Evolutionary conservation across 2,113 vertebrate species (phyloP).

Genomic region (Ondatra zibethicus): DNA sequence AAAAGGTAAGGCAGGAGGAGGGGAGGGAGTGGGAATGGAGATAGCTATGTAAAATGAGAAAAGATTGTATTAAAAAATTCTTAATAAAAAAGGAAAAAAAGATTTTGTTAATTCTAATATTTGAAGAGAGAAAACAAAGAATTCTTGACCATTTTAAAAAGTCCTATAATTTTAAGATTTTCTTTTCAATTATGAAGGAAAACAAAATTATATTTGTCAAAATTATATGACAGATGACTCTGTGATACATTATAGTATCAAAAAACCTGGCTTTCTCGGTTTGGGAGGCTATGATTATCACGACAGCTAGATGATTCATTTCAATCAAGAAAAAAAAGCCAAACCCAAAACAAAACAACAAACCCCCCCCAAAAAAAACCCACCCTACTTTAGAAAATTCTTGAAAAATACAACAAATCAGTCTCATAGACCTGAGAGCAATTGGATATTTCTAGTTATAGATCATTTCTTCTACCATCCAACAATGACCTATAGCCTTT

Average conservation of each 20-base stretch:
- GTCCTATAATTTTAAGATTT: constrained; percentile 20
- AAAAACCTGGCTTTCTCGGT: constrained; percentile 43
- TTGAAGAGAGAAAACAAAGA: constrained; percentile 20
- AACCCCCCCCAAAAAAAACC: fast-evolving
- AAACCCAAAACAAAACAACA: neutral
- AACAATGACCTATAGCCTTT: constrained; percentile 1
- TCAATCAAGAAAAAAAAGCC: neutral
- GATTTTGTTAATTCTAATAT: constrained; percentile 38
- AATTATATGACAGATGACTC: constrained; percentile 56
- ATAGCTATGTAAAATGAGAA: too few relatives aligned
- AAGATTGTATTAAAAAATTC: too few relatives aligned
- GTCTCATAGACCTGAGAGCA: neutral
- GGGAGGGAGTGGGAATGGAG: too few relatives aligned
- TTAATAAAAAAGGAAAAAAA: too few relatives aligned
- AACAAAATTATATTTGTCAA: constrained; percentile 61
- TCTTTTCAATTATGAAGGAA: constrained; percentile 43
- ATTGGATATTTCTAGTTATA: neutral
- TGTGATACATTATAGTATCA: constrained; percentile 50
- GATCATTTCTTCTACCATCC: neutral
- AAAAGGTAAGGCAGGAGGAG: too few relatives aligned
- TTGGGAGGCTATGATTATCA: neutral
- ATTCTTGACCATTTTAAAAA: constrained; percentile 41
- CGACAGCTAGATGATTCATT: constrained; percentile 47
- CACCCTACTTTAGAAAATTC: constrained; percentile 4
- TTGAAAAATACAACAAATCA: constrained; percentile 57